phyloP scores from a whole-genome alignment of 2,797 vertebrate species.

The Balearica regulorum region DNA sequence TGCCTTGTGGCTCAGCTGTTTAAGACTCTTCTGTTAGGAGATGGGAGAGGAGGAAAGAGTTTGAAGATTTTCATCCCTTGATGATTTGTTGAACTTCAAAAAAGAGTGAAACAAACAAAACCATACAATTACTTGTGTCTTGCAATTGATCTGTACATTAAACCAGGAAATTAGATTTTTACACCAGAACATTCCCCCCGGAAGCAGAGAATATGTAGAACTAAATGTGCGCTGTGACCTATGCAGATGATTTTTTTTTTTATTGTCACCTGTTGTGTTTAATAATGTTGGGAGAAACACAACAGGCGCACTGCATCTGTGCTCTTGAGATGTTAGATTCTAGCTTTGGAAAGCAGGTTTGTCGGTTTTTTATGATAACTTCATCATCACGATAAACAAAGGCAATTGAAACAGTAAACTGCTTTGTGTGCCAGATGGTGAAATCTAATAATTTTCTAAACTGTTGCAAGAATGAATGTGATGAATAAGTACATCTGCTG shows the following conservation, averaged over 20 bases:
- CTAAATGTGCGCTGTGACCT: neutral
- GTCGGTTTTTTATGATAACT: conserved; percentile 12
- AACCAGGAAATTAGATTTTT: neutral
- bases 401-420: conserved; percentile 44
- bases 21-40: neutral
- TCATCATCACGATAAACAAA: conserved; percentile 43
- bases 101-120: neutral
- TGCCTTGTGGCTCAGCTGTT: neutral
- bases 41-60: neutral
- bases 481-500: conserved; percentile 63
- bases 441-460: conserved; percentile 59
- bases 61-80: neutral
- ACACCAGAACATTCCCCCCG: neutral
- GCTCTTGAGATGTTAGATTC: neutral
- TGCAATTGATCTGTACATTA: neutral
- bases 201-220: neutral
- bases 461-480: conserved; percentile 39
- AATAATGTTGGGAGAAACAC: neutral
- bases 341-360: neutral
- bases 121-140: neutral
- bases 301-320: neutral
- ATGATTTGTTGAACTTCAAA: neutral
- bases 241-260: neutral
- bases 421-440: conserved; percentile 50
- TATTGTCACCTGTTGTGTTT: neutral